These are phyloP conservation scores for Anastrepha ludens DNA, from an alignment of 1,140 invertebrate genomes.

Conservation along the genomic window DNA sequence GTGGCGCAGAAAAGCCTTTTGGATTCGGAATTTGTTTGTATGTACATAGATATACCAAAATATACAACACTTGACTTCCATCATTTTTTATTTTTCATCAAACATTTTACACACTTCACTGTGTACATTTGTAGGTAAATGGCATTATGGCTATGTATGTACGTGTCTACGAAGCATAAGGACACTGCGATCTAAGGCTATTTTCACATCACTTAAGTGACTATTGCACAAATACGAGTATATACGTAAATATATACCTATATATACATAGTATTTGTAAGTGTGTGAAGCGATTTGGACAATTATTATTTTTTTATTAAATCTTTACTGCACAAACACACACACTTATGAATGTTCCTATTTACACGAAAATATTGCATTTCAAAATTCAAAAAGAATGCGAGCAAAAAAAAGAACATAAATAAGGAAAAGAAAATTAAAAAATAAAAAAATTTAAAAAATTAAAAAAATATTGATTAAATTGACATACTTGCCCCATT, in stretches of 20 bases:
- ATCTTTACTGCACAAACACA: neutral
- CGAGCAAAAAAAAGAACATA: too few species aligned
- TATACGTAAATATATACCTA: too few species aligned
- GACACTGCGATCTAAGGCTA: constrained; percentile 34
- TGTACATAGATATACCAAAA: neutral
- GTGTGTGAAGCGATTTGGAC: too few species aligned
- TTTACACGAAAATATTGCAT: too few species aligned
- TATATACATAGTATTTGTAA: neutral
- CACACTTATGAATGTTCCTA: neutral
- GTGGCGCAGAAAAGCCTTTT: neutral
- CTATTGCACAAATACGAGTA: neutral
- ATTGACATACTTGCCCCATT: too few species aligned
- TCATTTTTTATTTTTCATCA: too few species aligned
- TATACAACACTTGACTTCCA: neutral
- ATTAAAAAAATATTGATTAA: too few species aligned
- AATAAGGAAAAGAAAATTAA: too few species aligned
- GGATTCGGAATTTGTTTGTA: neutral
- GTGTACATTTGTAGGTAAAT: neutral
- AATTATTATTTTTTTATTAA: too few species aligned
- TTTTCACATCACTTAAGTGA: constrained; percentile 17
- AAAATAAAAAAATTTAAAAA: too few species aligned
- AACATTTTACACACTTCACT: neutral
- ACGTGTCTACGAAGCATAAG: constrained; percentile 1
- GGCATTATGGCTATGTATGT: neutral
- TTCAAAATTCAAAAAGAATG: too few species aligned